Evolutionary conservation across 2,113 vertebrate species (phyloP), one percentile per base, ranked within the genome.

Genomic region (Nyctibius bracteatus): DNA sequence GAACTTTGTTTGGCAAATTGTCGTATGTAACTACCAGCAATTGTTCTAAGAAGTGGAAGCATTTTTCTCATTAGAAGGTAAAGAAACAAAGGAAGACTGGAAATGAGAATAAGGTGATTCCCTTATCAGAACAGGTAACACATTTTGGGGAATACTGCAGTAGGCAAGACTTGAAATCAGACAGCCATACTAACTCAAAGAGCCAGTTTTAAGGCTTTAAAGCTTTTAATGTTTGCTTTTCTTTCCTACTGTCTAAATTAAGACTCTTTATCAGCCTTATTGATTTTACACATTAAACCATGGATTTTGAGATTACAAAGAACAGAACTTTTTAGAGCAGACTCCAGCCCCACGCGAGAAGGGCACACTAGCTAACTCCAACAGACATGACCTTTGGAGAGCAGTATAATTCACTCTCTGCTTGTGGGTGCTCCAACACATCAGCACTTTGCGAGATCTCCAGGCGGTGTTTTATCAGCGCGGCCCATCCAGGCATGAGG

Each of bases 401-500:
- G 87, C 87, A 37, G 93, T 62, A 65, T 86, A 79, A 54, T 74
- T 92, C 92, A 63, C 82, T 86, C 93, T 72, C 73, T 86, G 87
- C 95, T 96, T 9, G 21, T 46, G n/a, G 95, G 94, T 12, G 1
- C 93, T 93, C 57, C 52, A 89, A 96, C 96, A 93, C 92, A 91
- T 95, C 73, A 95, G 94, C 95, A 89, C 96, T 86, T 63, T 3
- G 82, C 0, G 3, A 92, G 81, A 70, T 94, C 93, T 96, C 92
- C 86, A 71, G 97, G 96, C 90, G 7, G 51, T 61, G 47, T 95
- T 97, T 94, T 77, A 95, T 91, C 81, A 96, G 90, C 86, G 41
- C 67, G 88, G 88, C 73, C 94, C 92, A 92, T 59, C 94, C 97
- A 97, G 96, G 96, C 97, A 97, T 78, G 92, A 97, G 94, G 95